A percentile compares a stretch with the other conserved stretches of the same genome.
phyloP scores from a whole-genome alignment of 1,140 invertebrate species.

The Apis dorsata region DNA sequence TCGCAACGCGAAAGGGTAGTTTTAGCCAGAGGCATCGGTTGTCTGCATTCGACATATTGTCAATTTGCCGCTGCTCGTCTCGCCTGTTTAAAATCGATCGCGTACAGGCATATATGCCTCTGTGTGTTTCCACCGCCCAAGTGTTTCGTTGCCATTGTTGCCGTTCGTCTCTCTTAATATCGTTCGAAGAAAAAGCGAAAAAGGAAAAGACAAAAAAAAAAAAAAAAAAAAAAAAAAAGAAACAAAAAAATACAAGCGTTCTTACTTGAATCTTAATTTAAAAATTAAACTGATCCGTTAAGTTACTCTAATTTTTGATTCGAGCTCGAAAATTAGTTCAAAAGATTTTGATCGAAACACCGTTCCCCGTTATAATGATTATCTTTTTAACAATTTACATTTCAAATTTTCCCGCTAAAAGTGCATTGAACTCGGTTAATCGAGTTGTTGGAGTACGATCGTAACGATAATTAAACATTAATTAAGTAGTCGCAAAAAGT shows the following conservation, averaged over 20 bases:
- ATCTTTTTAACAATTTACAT: neutral
- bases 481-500: constrained; percentile 1
- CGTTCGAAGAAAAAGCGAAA: neutral
- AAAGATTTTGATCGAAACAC: neutral
- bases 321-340: neutral
- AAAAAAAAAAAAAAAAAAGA: neutral
- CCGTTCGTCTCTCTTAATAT: constrained; percentile 1
- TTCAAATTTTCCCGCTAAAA: neutral
- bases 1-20: constrained; percentile 65
- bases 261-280: neutral
- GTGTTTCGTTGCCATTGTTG: constrained; percentile 43
- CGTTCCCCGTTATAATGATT: neutral
- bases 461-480: constrained; percentile 15
- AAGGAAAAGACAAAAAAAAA: neutral
- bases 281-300: neutral
- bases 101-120: constrained; percentile 65
- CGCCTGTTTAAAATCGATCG: constrained; percentile 77
- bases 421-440: neutral
- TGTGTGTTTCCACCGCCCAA: constrained; percentile 52
- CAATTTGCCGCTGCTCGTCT: constrained; percentile 74
- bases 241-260: no score
- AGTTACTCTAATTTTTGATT: neutral
- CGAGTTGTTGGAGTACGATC: neutral
- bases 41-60: constrained; percentile 78
- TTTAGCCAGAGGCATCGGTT: constrained; percentile 73